phyloP scores from a whole-genome alignment of 2,113 vertebrate species.

The Paramormyrops kingsleyae region DNA sequence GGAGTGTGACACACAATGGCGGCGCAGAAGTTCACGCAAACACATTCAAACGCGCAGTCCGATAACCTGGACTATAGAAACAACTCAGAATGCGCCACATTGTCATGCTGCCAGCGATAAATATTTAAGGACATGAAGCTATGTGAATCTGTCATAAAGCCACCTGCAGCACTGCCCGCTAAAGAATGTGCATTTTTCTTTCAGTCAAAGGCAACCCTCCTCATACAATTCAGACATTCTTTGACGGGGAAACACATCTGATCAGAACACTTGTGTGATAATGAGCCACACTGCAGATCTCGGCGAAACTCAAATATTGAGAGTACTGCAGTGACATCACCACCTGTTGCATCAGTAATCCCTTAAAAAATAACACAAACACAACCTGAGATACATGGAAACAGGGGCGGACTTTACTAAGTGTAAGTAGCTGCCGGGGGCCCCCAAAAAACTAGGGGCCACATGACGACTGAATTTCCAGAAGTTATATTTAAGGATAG shows the following conservation, averaged over 20 bases:
- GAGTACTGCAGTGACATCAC: not conserved
- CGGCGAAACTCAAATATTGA: constrained; percentile 7
- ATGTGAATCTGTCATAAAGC: not conserved
- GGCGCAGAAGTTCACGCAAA: not conserved
- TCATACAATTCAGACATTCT: not conserved
- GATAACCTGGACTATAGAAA: not conserved
- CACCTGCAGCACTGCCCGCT: not conserved
- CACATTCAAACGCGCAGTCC: not conserved
- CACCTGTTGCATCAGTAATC: constrained; percentile 1
- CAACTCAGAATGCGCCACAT: not conserved
- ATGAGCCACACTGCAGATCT: not conserved
- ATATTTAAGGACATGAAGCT: not conserved
- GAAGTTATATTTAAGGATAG: not conserved
- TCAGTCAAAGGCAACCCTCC: not conserved
- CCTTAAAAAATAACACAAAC: constrained; percentile 4
- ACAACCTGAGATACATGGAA: too few species aligned
- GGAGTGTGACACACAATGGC: not conserved
- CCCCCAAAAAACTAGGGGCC: not conserved
- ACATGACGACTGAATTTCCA: not conserved
- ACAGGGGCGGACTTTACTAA: not conserved
- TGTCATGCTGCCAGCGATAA: not conserved
- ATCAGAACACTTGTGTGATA: not conserved
- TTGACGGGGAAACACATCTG: not conserved
- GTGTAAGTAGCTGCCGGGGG: not conserved
- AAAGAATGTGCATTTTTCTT: not conserved